Percentiles rank a stretch among this genome's conserved stretches.
Conservation (phyloP, 2,113 vertebrate genomes). For the Notiomystis cincta region DNA sequence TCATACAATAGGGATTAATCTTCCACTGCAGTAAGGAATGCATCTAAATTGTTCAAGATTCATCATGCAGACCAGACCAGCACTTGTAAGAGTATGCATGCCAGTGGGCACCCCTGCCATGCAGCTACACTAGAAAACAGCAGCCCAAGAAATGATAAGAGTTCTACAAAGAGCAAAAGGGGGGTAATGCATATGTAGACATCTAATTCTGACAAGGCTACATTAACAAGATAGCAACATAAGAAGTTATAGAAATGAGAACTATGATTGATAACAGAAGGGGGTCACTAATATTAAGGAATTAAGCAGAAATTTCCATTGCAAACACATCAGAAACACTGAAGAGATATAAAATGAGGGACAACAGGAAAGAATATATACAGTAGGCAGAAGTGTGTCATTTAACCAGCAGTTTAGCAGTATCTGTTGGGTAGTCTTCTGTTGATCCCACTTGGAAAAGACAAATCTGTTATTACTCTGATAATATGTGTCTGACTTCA, state of each 20-base stretch:
- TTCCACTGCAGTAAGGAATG: neutral
- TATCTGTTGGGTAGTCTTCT: neutral
- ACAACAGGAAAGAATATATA: neutral
- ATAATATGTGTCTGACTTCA: neutral
- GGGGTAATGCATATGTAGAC: neutral
- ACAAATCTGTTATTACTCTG: neutral
- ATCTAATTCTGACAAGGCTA: neutral
- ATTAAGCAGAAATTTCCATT: neutral
- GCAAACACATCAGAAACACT: neutral
- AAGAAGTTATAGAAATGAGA: neutral
- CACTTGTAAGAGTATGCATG: neutral
- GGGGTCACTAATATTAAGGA: neutral
- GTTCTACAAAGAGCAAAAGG: neutral
- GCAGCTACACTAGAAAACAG: neutral
- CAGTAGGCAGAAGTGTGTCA: neutral
- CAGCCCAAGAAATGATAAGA: neutral
- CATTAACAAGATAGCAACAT: neutral
- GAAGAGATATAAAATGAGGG: neutral
- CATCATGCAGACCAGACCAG: neutral
- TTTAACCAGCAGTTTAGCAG: neutral
- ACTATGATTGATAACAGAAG: neutral
- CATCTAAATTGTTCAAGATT: neutral
- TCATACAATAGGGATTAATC: neutral
- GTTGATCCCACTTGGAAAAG: neutral
- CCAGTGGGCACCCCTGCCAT: neutral